phyloP scores from a whole-genome alignment of 2,888 invertebrate genomes.

The Nebria brevicollis region DNA sequence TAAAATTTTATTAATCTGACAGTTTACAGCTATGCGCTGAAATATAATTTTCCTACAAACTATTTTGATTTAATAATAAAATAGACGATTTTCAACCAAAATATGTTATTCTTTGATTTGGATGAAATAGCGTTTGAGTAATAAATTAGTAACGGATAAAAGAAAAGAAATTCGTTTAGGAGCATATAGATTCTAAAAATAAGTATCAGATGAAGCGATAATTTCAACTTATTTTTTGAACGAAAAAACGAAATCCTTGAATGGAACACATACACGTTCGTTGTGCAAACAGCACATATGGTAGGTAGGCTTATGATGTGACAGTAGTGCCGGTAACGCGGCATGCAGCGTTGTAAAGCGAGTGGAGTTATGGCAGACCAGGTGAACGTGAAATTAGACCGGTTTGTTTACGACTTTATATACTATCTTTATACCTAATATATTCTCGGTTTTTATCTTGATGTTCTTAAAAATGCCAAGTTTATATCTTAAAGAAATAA shows the following conservation, averaged over 20 bases:
- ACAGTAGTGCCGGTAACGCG: not conserved
- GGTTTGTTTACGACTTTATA: not conserved
- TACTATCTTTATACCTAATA: not conserved
- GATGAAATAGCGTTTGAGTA: not conserved
- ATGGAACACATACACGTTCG: not conserved
- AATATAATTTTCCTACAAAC: too few relatives aligned
- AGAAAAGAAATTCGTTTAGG: too few relatives aligned
- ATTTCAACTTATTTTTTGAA: not conserved
- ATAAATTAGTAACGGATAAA: too few relatives aligned
- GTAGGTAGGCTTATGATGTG: conserved; percentile 1
- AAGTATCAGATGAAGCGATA: not conserved
- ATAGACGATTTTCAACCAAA: not conserved
- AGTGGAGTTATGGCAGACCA: conserved; percentile 36
- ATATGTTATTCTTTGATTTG: not conserved
- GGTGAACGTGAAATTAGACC: conserved; percentile 24
- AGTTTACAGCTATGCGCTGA: too few relatives aligned
- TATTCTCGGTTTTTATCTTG: not conserved
- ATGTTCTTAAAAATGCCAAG: not conserved
- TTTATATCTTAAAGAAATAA: not conserved
- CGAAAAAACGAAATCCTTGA: not conserved
- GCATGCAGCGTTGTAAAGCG: conserved; percentile 19
- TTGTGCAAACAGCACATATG: not conserved
- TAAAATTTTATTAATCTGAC: too few relatives aligned
- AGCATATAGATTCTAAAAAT: not conserved
- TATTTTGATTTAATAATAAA: not conserved